A percentile compares a stretch with the other conserved stretches of the same genome.
phyloP scores from a whole-genome alignment of 2,797 vertebrate genomes.

The Capromys pilorides region DNA sequence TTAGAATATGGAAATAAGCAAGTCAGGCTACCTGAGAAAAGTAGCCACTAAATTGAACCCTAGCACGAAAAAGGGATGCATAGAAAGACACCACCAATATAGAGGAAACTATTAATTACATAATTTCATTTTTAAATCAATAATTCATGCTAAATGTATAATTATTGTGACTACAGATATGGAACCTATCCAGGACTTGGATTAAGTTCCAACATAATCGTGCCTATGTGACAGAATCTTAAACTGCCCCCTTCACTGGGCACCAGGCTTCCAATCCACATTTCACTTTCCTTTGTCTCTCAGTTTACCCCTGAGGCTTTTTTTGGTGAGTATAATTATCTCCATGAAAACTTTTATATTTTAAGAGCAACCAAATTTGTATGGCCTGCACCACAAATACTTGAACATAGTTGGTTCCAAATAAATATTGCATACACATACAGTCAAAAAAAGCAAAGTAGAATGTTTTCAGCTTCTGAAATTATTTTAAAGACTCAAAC shows the following conservation, averaged over 20 bases:
- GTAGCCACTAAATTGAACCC: not conserved
- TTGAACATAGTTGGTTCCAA: not conserved
- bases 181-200: not conserved
- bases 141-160: constrained; percentile 31
- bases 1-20: not conserved
- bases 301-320: not conserved
- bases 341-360: constrained; percentile 29
- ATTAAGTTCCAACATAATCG: not conserved
- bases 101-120: not conserved
- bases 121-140: not conserved
- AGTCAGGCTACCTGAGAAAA: not conserved
- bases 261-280: not conserved
- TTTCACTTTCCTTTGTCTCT: not conserved
- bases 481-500: not conserved
- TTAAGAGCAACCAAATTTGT: constrained; percentile 13
- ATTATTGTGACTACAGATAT: not conserved
- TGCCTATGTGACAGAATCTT: constrained; percentile 13
- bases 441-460: not conserved
- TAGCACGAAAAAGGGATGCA: not conserved
- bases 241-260: not conserved
- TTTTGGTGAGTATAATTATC: not conserved
- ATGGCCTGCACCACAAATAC: not conserved
- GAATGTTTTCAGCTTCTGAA: constrained; percentile 5
- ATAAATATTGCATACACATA: not conserved
- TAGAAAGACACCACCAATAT: not conserved